phyloP scores from a whole-genome alignment of 1,140 invertebrate species.

The Diorhabda carinulata region DNA sequence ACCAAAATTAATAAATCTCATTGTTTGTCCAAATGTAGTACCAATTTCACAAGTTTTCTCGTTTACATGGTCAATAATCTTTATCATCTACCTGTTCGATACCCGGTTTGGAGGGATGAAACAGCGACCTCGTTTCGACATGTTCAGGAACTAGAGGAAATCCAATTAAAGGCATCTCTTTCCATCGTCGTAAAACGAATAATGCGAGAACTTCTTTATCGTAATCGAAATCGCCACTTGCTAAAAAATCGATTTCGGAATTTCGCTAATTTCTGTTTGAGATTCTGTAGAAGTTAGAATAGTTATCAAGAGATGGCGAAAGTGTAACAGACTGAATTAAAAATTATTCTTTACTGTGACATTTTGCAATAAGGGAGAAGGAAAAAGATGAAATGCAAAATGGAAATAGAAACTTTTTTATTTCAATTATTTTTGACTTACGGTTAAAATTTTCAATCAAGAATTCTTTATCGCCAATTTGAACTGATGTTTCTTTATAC shows the following conservation, averaged over 20 bases:
- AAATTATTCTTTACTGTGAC: too few species aligned
- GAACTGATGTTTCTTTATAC: slow-evolving; percentile 49
- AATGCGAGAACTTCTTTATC: slow-evolving; percentile 62
- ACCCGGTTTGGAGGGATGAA: slow-evolving; percentile 69
- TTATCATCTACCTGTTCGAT: slow-evolving; percentile 68
- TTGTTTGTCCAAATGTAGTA: too few species aligned
- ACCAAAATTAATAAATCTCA: too few species aligned
- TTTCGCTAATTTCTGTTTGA: too few species aligned
- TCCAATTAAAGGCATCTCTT: slow-evolving; percentile 70
- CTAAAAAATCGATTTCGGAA: slow-evolving; percentile 9
- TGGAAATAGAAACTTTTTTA: too few species aligned
- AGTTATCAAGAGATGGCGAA: too few species aligned
- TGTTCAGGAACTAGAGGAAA: slow-evolving; percentile 81
- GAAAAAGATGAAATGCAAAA: too few species aligned
- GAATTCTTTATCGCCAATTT: slow-evolving; percentile 48
- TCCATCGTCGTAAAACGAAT: slow-evolving; percentile 65
- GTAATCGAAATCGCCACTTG: slow-evolving; percentile 17
- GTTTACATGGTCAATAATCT: not conserved
- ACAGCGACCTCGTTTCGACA: slow-evolving; percentile 79
- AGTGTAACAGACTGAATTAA: too few species aligned
- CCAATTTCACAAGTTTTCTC: too few species aligned
- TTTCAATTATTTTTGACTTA: slow-evolving; percentile 12
- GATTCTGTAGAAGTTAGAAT: too few species aligned
- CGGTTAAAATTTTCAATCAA: slow-evolving; percentile 17
- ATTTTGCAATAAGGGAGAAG: too few species aligned